These are phyloP conservation scores for Chrysotoxum bicinctum DNA, from an alignment of 2,888 invertebrate genomes.

Conservation along the genomic window DNA sequence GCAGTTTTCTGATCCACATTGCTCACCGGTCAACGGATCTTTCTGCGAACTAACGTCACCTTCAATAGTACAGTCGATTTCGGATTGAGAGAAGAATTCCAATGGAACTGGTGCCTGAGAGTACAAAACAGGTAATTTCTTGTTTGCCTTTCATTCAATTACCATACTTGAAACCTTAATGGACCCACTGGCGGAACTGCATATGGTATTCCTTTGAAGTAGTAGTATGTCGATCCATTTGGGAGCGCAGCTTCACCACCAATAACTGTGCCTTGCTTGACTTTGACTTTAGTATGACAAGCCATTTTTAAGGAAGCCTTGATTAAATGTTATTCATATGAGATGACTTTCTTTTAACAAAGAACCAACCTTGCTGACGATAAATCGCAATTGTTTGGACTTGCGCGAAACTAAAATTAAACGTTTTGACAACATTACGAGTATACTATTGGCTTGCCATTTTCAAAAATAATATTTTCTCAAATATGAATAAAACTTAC, in stretches of 20 bases:
- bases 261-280: slow-evolving; percentile 82
- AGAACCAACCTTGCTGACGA: background rate
- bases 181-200: slow-evolving; percentile 83
- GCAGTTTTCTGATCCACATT: slow-evolving; percentile 79
- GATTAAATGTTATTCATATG: background rate
- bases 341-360: background rate
- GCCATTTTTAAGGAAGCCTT: background rate
- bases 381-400: background rate
- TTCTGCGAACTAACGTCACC: slow-evolving; percentile 77
- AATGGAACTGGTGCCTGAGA: slow-evolving; percentile 79
- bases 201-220: slow-evolving; percentile 84
- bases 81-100: slow-evolving; percentile 75
- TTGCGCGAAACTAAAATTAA: background rate
- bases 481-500: no score
- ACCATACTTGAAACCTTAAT: slow-evolving; percentile 79
- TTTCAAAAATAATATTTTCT: background rate
- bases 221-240: slow-evolving; percentile 81
- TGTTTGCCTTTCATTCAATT: background rate
- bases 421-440: background rate
- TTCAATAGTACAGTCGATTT: slow-evolving; percentile 79
- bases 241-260: slow-evolving; percentile 80
- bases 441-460: background rate
- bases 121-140: background rate
- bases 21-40: slow-evolving; percentile 74
- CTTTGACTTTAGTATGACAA: slow-evolving; percentile 75